Conservation (phyloP, 2,113 vertebrate genomes). For the Toxostoma redivivum region DNA sequence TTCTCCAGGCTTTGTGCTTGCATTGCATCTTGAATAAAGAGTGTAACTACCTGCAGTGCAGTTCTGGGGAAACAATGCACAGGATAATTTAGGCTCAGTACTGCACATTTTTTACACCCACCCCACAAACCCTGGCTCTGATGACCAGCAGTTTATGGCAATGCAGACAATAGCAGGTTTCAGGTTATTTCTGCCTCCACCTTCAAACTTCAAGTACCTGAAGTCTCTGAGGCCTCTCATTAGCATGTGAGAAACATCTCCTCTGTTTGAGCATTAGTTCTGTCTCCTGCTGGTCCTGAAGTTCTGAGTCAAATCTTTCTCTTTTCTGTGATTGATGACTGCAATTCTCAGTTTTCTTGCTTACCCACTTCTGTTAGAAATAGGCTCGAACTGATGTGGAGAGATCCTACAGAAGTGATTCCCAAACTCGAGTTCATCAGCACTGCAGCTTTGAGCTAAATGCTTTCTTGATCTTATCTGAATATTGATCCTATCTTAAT, state of each 20-base stretch:
- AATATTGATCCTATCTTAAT: not conserved
- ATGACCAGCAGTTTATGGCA: not conserved
- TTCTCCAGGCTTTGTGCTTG: not conserved
- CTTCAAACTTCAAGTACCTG: conserved; percentile 11
- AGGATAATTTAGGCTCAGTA: conserved; percentile 15
- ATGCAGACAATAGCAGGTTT: not conserved
- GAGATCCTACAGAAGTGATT: not conserved
- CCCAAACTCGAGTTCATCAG: not conserved
- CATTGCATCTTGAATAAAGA: not conserved
- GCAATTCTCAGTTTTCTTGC: conserved; percentile 26
- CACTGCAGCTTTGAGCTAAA: not conserved
- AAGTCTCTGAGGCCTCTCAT: conserved; percentile 3
- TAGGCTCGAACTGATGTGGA: not conserved
- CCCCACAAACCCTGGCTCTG: not conserved
- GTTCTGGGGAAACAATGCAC: not conserved
- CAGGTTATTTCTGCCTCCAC: not conserved
- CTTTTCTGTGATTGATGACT: conserved; percentile 7
- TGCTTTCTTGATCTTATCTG: not conserved
- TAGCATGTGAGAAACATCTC: conserved; percentile 30
- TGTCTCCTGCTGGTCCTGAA: conserved; percentile 6
- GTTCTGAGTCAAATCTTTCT: not conserved
- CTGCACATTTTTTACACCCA: not conserved
- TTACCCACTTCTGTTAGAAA: not conserved
- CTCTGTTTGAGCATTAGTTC: not conserved
- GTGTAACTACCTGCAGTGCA: not conserved